Evolutionary conservation across 1,140 invertebrate species (phyloP).

Genomic region (Colletes latitarsis): DNA sequence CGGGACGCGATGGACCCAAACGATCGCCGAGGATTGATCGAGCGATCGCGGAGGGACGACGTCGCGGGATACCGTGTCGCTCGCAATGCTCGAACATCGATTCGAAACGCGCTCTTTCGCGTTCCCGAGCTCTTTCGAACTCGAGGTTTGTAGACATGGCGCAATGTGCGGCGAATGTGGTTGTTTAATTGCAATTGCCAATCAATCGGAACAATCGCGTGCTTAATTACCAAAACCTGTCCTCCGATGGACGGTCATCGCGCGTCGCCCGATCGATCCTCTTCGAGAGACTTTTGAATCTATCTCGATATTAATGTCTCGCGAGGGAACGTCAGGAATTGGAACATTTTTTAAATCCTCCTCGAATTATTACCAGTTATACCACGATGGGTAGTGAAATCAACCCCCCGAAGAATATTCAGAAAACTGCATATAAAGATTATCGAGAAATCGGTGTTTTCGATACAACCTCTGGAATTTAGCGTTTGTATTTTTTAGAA

Average conservation of each 20-base stretch:
- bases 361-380: too few relatives aligned
- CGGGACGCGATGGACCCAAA: too few relatives aligned
- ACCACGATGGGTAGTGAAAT: too few relatives aligned
- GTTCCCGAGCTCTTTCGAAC: not conserved
- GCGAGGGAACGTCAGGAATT: not conserved
- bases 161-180: slow-evolving; percentile 6
- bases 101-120: slow-evolving; percentile 21
- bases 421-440: too few relatives aligned
- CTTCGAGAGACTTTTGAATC: slow-evolving; percentile 11
- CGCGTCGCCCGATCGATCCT: not conserved
- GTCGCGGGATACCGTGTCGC: too few relatives aligned
- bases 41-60: too few relatives aligned
- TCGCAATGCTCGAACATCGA: slow-evolving; percentile 5
- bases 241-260: not conserved
- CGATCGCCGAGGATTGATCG: too few relatives aligned
- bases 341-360: too few relatives aligned
- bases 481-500: too few relatives aligned
- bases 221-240: slow-evolving; percentile 55
- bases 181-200: slow-evolving; percentile 57
- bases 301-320: slow-evolving; percentile 1
- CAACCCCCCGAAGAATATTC: too few relatives aligned
- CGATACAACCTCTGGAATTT: too few relatives aligned
- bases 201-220: slow-evolving; percentile 60
- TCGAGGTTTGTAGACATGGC: not conserved
- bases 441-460: too few relatives aligned